phyloP scores from a whole-genome alignment of 2,797 vertebrate genomes.

The Hoplostethus mediterraneus region DNA sequence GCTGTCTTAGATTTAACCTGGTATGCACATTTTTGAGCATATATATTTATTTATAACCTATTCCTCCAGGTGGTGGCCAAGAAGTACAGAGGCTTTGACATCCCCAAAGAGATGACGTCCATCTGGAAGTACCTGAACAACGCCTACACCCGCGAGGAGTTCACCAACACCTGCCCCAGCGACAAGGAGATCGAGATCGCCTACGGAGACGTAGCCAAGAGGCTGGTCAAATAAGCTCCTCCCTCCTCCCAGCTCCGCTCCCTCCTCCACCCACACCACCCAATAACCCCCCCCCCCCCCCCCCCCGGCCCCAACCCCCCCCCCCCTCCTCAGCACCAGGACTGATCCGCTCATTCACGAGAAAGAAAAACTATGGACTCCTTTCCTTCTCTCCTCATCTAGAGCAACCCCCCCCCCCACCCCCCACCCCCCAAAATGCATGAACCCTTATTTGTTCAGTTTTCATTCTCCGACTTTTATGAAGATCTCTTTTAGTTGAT shows the following conservation, averaged over 20 bases:
- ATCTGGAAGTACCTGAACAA: constrained; percentile 97
- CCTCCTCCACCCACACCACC: not conserved
- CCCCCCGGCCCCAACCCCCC: not conserved
- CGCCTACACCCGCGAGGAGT: constrained; percentile 95
- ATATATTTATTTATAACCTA: not conserved
- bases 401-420: constrained; percentile 30
- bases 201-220: constrained; percentile 96
- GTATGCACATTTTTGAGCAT: no score
- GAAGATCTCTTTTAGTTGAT: constrained; percentile 51
- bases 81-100: constrained; percentile 96
- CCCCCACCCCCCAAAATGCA: constrained; percentile 26
- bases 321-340: constrained; percentile 49
- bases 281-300: not conserved
- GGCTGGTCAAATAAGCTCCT: constrained; percentile 92
- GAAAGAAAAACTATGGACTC: constrained; percentile 78
- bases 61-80: constrained; percentile 93
- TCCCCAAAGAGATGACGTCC: constrained; percentile 93
- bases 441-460: constrained; percentile 33
- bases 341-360: constrained; percentile 74
- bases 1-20: no score
- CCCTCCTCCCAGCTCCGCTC: not conserved
- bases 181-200: constrained; percentile 98
- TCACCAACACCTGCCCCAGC: constrained; percentile 98
- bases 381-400: constrained; percentile 73
- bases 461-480: constrained; percentile 47